phyloP scores from a whole-genome alignment of 2,113 vertebrate species.

The Notechis scutatus region DNA sequence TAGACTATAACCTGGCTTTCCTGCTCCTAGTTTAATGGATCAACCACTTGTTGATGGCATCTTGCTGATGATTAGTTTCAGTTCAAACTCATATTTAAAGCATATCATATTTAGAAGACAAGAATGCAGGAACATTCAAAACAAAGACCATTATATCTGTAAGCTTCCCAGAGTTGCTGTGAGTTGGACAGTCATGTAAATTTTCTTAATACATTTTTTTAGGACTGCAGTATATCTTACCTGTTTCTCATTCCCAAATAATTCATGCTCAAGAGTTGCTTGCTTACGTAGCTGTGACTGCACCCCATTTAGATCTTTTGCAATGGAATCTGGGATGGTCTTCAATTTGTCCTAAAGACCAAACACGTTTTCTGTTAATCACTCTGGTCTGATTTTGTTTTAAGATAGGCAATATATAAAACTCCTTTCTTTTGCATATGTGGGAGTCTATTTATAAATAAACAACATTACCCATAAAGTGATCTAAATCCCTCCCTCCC shows the following conservation, averaged over 20 bases:
- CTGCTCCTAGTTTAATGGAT: not conserved
- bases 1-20: not conserved
- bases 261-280: slow-evolving; percentile 74
- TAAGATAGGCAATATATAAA: not conserved
- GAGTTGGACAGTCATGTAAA: not conserved
- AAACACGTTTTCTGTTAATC: not conserved
- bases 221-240: slow-evolving; percentile 50
- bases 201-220: not conserved
- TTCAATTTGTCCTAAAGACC: slow-evolving; percentile 75
- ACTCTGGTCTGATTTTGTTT: not conserved
- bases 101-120: not conserved
- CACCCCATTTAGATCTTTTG: slow-evolving; percentile 77
- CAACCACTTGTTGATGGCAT: not conserved
- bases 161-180: not conserved
- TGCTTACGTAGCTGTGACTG: slow-evolving; percentile 81
- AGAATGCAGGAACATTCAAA: not conserved
- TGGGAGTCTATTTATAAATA: not conserved
- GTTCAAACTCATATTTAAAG: not conserved
- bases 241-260: slow-evolving; percentile 75
- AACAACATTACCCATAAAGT: not conserved
- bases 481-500: not conserved
- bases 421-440: not conserved
- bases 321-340: slow-evolving; percentile 79
- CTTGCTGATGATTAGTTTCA: not conserved
- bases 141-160: not conserved